Base-by-base conservation (phyloP, 2,113 vertebrate genomes). In the Oxygymnocypris stewartii region DNA sequence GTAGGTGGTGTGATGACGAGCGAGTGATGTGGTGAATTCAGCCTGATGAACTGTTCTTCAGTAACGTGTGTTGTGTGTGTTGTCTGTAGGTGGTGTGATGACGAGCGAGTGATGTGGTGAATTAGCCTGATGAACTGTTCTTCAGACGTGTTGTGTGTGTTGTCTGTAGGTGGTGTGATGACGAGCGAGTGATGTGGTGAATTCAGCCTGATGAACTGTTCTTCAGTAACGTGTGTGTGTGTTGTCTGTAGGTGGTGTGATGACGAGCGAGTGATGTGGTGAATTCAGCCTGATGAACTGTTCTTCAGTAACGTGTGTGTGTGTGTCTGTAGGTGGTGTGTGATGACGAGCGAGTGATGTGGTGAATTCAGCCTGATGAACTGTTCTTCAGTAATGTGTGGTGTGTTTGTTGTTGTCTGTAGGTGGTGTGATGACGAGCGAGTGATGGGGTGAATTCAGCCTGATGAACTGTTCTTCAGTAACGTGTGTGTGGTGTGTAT, bases 81-180 rank as follows among this genome's bases (percentile, higher is more conserved):
- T 28, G 51, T 25, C 44, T 86, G 40, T 20, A 71, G 80, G 80
- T 23, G 65, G 63, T 71, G 84, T 80, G 76, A 54, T 31, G 79
- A 63, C 16, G 63, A 71, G 63, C 44, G 44, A 82, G 63, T 65
- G 61, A 82, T 71, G 79, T 11, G 37, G 28, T 31, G 28, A 31
- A 31, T 31, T 2, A 31, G 28, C 28, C 28, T 4, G 4, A 37
- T 37, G 5, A 54, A 54, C 0, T 54, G 51, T 6, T 54, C 54
- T 57, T 57, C 54, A 57, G 7, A 57, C 1, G 37, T 44, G 71
- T n/a, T 51, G 40, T 65, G 40, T 71, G 44, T 80, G n/a, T 40
- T 28, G 51, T 25, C 44, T 86, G 40, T 20, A 71, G 80, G 80
- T 23, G 65, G 63, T 71, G 84, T 80, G 76, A 54, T 31, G 79